Evolutionary conservation across 1,140 invertebrate genomes (phyloP).

Genomic region (Hormaphis cornu): DNA sequence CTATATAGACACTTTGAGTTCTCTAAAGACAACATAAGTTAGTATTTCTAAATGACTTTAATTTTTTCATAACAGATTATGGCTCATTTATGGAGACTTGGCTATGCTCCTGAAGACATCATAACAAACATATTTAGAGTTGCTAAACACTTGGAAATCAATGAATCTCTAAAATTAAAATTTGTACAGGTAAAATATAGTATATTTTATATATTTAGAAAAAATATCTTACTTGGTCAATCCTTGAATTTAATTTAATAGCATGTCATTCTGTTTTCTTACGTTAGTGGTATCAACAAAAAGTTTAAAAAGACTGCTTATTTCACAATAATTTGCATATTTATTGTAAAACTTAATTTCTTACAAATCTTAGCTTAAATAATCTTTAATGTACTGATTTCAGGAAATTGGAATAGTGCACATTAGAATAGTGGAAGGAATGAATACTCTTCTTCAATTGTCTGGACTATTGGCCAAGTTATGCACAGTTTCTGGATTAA

Average conservation of each 20-base stretch:
- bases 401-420: slow-evolving; percentile 89
- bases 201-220: slow-evolving; percentile 81
- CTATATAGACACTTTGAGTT: too few species aligned
- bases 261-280: slow-evolving; percentile 76
- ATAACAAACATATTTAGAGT: slow-evolving; percentile 91
- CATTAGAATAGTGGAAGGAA: slow-evolving; percentile 80
- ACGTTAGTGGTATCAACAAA: too few species aligned
- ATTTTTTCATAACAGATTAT: slow-evolving; percentile 52
- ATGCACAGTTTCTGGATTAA: slow-evolving; percentile 45
- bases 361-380: background rate
- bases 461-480: slow-evolving; percentile 76
- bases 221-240: slow-evolving; percentile 78
- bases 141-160: slow-evolving; percentile 72
- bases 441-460: slow-evolving; percentile 78
- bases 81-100: slow-evolving; percentile 78
- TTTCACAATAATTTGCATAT: too few species aligned
- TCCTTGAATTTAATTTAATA: slow-evolving; percentile 81
- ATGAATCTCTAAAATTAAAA: slow-evolving; percentile 72
- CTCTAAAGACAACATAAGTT: too few species aligned
- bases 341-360: too few species aligned
- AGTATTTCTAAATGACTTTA: background rate
- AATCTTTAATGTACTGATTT: too few species aligned
- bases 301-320: too few species aligned
- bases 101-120: slow-evolving; percentile 94
- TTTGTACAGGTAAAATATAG: slow-evolving; percentile 88